Evolutionary conservation across 2,113 vertebrate genomes (phyloP).

Genomic region (Corvus cornix): DNA sequence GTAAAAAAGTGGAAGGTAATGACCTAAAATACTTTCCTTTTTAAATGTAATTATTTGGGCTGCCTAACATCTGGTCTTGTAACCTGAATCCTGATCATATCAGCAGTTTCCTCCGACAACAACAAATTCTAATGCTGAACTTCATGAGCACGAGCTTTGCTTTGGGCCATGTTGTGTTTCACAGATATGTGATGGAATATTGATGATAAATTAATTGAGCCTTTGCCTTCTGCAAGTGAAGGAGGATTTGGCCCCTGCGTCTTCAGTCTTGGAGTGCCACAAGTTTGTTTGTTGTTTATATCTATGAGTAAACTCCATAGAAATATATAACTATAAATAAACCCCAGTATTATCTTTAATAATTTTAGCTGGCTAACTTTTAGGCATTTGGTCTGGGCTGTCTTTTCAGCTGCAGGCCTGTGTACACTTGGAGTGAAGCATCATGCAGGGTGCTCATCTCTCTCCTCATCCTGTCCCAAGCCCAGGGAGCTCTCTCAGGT

Average conservation of each 20-base stretch:
- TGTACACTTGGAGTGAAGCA: background rate
- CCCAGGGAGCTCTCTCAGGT: background rate
- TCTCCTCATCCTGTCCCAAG: accelerated
- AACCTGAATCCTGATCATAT: background rate
- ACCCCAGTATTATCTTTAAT: background rate
- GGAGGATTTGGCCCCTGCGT: background rate
- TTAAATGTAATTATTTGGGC: background rate
- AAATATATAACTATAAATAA: background rate
- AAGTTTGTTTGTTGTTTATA: background rate
- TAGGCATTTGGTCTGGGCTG: background rate
- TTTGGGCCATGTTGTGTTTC: background rate
- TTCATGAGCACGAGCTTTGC: background rate
- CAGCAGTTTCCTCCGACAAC: background rate
- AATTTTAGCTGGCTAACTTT: background rate
- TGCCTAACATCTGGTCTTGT: background rate
- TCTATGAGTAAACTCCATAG: background rate
- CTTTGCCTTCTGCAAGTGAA: background rate
- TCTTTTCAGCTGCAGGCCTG: background rate
- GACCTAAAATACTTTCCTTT: background rate
- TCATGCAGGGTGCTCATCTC: accelerated
- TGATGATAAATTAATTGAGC: background rate
- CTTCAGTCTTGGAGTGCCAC: background rate
- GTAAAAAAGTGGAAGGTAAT: background rate
- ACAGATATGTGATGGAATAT: background rate
- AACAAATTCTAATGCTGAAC: background rate